These are phyloP conservation scores for Drosophila basisetae DNA, from an alignment of 2,888 invertebrate species.

Conservation along the genomic window DNA sequence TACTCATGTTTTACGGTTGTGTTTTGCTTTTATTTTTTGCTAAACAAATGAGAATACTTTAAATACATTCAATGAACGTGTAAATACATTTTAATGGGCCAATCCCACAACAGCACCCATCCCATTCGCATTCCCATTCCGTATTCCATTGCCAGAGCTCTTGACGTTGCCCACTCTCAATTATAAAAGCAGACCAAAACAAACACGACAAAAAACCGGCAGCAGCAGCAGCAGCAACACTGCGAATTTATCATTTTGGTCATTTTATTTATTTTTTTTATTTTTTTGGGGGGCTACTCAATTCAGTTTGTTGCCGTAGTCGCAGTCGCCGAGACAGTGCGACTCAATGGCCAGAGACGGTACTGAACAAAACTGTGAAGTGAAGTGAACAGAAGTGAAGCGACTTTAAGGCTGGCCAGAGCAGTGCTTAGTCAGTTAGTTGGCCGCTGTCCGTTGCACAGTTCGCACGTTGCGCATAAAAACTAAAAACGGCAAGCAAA, in stretches of 20 bases:
- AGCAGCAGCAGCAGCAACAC: slow-evolving; percentile 33
- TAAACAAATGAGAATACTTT: slow-evolving; percentile 46
- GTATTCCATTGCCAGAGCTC: slow-evolving; percentile 31
- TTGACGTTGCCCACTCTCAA: slow-evolving; percentile 45
- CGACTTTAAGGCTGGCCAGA: slow-evolving; percentile 60
- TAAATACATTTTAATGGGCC: slow-evolving; percentile 74
- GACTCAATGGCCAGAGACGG: slow-evolving; percentile 41
- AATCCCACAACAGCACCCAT: slow-evolving; percentile 46
- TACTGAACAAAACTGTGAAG: slow-evolving; percentile 7
- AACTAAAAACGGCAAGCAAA: slow-evolving; percentile 9
- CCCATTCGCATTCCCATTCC: slow-evolving; percentile 21
- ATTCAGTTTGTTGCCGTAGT: slow-evolving; percentile 36
- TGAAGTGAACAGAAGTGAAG: slow-evolving; percentile 21
- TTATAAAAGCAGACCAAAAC: slow-evolving; percentile 54
- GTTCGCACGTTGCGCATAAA: slow-evolving; percentile 64
- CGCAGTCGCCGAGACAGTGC: slow-evolving; percentile 24
- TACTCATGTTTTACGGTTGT: slow-evolving; percentile 42
- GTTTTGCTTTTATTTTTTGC: slow-evolving; percentile 33
- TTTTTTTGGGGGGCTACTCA: slow-evolving; percentile 21
- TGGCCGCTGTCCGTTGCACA: slow-evolving; percentile 71
- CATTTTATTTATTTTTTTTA: slow-evolving; percentile 20
- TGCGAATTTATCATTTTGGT: slow-evolving; percentile 58
- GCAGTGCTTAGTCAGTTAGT: slow-evolving; percentile 57
- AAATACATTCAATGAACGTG: slow-evolving; percentile 71
- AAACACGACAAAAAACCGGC: slow-evolving; percentile 60